These are phyloP conservation scores for Calvadosia cruxmelitensis DNA, from an alignment of 30 jellyfish, hydroid and myxozoan genomes.

Conservation along the genomic window DNA sequence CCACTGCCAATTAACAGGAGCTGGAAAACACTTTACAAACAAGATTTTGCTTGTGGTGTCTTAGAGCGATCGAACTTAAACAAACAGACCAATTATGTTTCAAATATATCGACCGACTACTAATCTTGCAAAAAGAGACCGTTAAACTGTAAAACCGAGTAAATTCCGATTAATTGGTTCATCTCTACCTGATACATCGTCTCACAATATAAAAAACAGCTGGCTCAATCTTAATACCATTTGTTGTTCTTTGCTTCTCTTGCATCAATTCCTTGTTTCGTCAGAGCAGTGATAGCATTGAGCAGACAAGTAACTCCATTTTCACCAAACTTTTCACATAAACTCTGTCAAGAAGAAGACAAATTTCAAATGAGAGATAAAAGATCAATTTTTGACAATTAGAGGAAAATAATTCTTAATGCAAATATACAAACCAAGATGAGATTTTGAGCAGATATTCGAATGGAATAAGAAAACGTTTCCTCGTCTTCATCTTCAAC, in stretches of 20 bases:
- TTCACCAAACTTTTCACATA: slow-evolving; percentile 48
- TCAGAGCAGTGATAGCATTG: slow-evolving; percentile 57
- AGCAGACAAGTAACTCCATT: slow-evolving; percentile 46
- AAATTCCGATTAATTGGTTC: neutral
- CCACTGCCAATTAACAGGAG: too few relatives aligned
- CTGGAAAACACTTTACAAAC: too few relatives aligned
- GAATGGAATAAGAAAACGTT: slow-evolving; percentile 75
- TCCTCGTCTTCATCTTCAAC: slow-evolving; percentile 99
- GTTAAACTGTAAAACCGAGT: too few relatives aligned
- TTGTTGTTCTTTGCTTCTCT: slow-evolving; percentile 39
- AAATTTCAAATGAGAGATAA: neutral
- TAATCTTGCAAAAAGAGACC: too few relatives aligned
- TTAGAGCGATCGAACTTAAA: too few relatives aligned
- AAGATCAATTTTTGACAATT: neutral
- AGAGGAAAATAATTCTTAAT: neutral
- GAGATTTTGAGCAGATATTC: slow-evolving; percentile 82
- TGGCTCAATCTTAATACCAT: too few relatives aligned
- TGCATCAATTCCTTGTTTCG: slow-evolving; percentile 49
- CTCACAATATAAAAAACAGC: too few relatives aligned
- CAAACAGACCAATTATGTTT: too few relatives aligned
- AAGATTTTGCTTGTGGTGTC: too few relatives aligned
- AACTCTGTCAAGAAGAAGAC: slow-evolving; percentile 25
- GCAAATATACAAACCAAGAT: slow-evolving; percentile 33
- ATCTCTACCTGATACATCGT: too few relatives aligned
- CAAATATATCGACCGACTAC: too few relatives aligned